These are phyloP conservation scores for Dynastes hyllus DNA, from an alignment of 2,888 invertebrate genomes.

Conservation along the genomic window DNA sequence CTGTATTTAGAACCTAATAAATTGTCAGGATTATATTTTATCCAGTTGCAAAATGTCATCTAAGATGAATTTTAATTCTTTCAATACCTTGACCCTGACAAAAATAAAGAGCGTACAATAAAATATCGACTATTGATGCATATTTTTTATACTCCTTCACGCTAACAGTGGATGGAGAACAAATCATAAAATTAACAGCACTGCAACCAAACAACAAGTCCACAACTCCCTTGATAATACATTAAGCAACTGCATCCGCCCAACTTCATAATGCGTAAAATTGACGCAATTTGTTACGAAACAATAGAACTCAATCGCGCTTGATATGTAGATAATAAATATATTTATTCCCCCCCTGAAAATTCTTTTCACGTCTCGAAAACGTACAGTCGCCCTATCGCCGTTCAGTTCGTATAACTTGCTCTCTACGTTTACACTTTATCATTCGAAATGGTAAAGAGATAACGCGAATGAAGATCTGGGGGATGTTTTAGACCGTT, in stretches of 20 bases:
- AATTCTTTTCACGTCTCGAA: neutral
- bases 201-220: neutral
- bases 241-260: conserved; percentile 1
- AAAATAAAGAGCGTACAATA: too few species aligned
- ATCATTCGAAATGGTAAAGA: conserved; percentile 37
- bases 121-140: too few species aligned
- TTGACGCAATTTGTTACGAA: conserved; percentile 58
- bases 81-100: too few species aligned
- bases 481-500: conserved; percentile 37
- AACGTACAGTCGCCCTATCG: neutral
- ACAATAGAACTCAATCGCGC: conserved; percentile 53
- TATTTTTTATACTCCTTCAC: too few species aligned
- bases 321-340: conserved; percentile 41
- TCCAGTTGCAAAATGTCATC: too few species aligned
- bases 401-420: neutral
- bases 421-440: conserved; percentile 14
- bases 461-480: conserved; percentile 37
- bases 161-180: too few species aligned
- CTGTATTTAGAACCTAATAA: too few species aligned
- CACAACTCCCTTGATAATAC: neutral
- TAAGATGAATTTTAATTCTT: too few species aligned
- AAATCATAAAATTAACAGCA: neutral
- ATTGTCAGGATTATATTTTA: too few species aligned
- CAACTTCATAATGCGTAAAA: conserved; percentile 56
- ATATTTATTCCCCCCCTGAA: conserved; percentile 32